Conservation (phyloP, 2,888 invertebrate genomes). For the Meta bourneti region DNA sequence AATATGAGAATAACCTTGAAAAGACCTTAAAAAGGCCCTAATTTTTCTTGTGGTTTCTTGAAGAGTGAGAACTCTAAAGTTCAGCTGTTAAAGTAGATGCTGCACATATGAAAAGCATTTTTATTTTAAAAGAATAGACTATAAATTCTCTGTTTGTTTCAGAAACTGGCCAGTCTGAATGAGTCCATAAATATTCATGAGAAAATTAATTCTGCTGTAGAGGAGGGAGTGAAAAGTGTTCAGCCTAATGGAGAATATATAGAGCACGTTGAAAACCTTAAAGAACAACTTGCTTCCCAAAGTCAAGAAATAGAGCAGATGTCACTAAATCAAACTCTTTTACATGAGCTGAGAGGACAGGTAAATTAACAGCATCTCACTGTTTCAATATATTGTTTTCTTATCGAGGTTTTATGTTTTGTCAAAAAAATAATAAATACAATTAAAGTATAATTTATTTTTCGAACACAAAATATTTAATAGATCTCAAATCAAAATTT, state of each 20-base stretch:
- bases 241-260: constrained; percentile 79
- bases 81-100: too few relatives aligned
- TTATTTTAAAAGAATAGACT: neutral
- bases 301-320: constrained; percentile 76
- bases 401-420: too few relatives aligned
- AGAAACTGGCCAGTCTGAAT: constrained; percentile 80
- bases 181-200: constrained; percentile 79
- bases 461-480: too few relatives aligned
- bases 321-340: constrained; percentile 73
- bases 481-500: too few relatives aligned
- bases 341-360: constrained; percentile 77
- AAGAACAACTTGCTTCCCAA: constrained; percentile 80
- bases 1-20: too few relatives aligned
- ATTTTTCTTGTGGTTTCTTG: too few relatives aligned
- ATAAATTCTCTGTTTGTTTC: constrained; percentile 5
- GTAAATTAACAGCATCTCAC: constrained; percentile 42
- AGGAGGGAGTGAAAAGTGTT: constrained; percentile 69
- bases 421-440: too few relatives aligned
- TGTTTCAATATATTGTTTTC: neutral
- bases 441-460: too few relatives aligned
- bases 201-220: constrained; percentile 67
- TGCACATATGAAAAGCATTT: neutral
- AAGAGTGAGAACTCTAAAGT: too few relatives aligned
- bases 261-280: constrained; percentile 82
- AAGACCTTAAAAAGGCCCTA: too few relatives aligned